Evolutionary conservation across 2,113 vertebrate genomes (phyloP).

Genomic region (Petroica traversi): DNA sequence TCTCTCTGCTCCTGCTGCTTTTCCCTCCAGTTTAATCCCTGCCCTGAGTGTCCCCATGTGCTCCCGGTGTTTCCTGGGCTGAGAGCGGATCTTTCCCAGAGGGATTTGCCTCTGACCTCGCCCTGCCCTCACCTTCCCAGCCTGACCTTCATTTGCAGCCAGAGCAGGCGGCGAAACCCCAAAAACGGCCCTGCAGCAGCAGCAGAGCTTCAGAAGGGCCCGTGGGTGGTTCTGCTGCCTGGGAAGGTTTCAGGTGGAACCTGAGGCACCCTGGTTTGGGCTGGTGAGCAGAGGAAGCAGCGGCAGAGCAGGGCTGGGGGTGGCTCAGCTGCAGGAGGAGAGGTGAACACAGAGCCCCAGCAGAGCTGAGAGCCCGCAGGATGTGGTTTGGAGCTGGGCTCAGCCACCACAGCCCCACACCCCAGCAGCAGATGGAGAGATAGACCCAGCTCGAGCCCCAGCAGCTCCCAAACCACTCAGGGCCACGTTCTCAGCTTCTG

Average conservation of each 20-base stretch:
- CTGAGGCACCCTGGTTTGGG: neutral
- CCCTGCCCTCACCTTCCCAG: neutral
- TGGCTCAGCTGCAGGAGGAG: neutral
- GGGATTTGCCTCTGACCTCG: neutral
- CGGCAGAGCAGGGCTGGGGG: neutral
- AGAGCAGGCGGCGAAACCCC: neutral
- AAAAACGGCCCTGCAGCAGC: neutral
- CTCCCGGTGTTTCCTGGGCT: neutral
- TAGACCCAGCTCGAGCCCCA: neutral
- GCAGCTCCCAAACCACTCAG: neutral
- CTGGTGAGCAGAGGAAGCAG: neutral
- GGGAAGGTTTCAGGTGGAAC: neutral
- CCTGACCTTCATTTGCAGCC: accelerated
- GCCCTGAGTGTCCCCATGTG: neutral
- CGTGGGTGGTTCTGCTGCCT: neutral
- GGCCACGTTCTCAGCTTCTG: neutral
- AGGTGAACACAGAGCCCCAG: neutral
- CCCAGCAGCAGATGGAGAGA: neutral
- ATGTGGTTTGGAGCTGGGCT: constrained; percentile 44
- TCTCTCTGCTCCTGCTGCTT: neutral
- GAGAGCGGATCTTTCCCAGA: accelerated
- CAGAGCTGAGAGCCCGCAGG: neutral
- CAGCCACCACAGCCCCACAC: neutral
- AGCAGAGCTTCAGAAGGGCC: neutral
- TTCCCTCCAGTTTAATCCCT: neutral